Conservation (phyloP, 2,113 vertebrate genomes). For the Isichthys henryi region DNA sequence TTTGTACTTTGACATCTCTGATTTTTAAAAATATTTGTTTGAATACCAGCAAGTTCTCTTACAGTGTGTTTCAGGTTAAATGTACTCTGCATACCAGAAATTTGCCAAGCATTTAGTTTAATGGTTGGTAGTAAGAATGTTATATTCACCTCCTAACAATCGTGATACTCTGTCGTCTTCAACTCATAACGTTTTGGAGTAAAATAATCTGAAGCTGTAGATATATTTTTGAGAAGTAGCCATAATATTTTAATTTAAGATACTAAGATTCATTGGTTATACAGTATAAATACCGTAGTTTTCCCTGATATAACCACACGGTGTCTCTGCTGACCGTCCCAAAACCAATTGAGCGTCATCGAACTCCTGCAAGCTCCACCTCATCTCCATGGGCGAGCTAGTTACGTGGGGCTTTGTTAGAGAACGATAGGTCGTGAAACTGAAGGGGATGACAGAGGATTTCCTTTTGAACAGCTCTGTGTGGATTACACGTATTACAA, state of each 20-base stretch:
- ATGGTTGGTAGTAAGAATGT: neutral
- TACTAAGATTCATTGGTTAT: neutral
- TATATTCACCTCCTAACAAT: neutral
- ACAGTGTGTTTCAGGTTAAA: neutral
- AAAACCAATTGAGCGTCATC: neutral
- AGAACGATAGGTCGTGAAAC: neutral
- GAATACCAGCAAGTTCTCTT: neutral
- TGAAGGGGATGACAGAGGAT: neutral
- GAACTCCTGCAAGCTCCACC: neutral
- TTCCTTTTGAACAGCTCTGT: neutral
- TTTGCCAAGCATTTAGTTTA: neutral
- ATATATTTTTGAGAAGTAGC: neutral
- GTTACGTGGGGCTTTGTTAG: neutral
- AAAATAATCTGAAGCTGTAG: neutral
- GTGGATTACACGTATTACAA: neutral
- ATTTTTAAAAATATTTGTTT: neutral
- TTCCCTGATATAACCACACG: neutral
- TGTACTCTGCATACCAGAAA: neutral
- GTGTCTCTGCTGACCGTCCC: neutral
- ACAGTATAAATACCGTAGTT: neutral
- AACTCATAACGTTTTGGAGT: neutral
- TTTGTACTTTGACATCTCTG: no score
- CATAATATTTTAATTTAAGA: neutral
- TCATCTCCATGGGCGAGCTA: neutral
- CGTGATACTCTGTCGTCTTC: neutral